Base-by-base conservation (phyloP, 2,888 invertebrate genomes). In the Eupithecia insigniata region DNA sequence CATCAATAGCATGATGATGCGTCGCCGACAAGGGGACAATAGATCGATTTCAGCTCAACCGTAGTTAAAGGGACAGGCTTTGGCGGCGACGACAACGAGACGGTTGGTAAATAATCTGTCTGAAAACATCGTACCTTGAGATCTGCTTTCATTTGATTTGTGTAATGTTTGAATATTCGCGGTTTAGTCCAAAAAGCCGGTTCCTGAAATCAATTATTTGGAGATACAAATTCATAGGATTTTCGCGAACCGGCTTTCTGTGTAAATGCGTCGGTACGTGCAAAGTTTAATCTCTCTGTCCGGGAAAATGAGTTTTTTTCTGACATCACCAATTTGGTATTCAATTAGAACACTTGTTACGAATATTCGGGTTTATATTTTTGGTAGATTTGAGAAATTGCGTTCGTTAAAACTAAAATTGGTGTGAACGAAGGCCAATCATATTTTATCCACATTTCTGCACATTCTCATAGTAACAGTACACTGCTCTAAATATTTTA, bases 291-390 rank as follows among this genome's bases (percentile, higher is more conserved):
- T 87, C 85, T 83, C 83, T 67, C 68, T 81, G 83, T 81, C 79
- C 80, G 66, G 79, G 76, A 77, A 85, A 86, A 87, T 84, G 84
- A 86, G 84, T 83, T 85, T 85, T 81, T 86, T 87, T 85, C 84
- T 60, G 79, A 74, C 76, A 76, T 78, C 80, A 83, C 82, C 81
- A 83, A 84, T 86, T 85, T 82, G 80, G 80, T 79, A 84, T 88
- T 88, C 82, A 86, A 86, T 87, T 86, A 84, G 80, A 82, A 79
- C 80, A 79, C 79, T 80, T 81, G 80, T 76, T 73, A 72, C 71
- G 78, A 69, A 74, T 74, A 75, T 76, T 70, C 28, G 61, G 51
- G 64, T 70, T 46, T 60, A 73, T 39, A 64, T 76, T 62, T 61
- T 62, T 32, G 61, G 30, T n/a, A 61, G 32, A 61, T 34, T 73